These are phyloP conservation scores for Noturus placidus DNA, from an alignment of 2,113 vertebrate species.

Conservation along the genomic window DNA sequence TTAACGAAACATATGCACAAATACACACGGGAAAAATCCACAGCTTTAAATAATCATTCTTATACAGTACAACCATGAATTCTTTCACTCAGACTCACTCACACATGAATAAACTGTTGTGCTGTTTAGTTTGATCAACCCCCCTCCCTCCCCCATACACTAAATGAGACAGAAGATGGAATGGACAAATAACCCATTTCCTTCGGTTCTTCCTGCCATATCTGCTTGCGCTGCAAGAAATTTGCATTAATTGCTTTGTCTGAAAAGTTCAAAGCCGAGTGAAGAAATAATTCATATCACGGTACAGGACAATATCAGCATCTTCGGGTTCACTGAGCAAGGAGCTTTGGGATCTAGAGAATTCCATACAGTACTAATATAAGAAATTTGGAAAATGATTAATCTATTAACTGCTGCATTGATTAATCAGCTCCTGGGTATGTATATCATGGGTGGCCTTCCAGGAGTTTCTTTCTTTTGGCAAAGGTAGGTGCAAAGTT, in stretches of 20 bases:
- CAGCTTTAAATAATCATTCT: not conserved
- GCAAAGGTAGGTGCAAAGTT: not conserved
- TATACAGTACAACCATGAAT: not conserved
- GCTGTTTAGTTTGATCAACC: slow-evolving; percentile 5
- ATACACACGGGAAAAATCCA: not conserved
- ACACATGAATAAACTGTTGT: slow-evolving; percentile 4
- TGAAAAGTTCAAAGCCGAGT: slow-evolving; percentile 55
- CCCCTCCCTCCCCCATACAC: not conserved
- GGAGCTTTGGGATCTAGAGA: not conserved
- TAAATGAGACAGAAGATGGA: slow-evolving; percentile 28
- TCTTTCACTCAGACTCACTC: not conserved
- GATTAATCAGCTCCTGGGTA: not conserved
- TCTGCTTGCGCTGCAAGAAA: slow-evolving; percentile 53
- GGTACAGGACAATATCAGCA: slow-evolving; percentile 35
- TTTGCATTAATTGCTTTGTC: slow-evolving; percentile 62
- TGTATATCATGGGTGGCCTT: not conserved
- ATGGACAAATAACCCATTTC: slow-evolving; percentile 45
- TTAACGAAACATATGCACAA: not conserved
- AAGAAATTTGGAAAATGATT: not conserved
- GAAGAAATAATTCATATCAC: slow-evolving; percentile 52
- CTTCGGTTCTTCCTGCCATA: slow-evolving; percentile 47
- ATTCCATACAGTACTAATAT: not conserved
- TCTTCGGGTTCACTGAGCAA: slow-evolving; percentile 30
- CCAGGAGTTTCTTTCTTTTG: not conserved
- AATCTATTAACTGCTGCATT: not conserved